These are phyloP conservation scores for Dysidea cf. avara DNA, from an alignment of 37 sponge, comb jelly and placozoan genomes.

Conservation along the genomic window DNA sequence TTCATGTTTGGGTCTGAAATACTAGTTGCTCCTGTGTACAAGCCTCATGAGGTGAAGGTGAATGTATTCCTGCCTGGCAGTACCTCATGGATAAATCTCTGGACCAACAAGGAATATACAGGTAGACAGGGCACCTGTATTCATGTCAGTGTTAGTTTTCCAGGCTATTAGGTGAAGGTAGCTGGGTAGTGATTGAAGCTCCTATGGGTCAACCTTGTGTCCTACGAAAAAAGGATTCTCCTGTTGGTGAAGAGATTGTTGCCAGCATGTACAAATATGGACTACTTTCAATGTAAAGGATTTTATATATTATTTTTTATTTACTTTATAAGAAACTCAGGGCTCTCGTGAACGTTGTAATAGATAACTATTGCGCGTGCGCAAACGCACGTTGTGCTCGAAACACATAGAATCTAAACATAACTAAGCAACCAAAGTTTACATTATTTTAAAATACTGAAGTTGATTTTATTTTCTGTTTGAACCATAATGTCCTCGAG, in stretches of 20 bases:
- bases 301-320: too few species aligned
- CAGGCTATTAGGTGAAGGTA: slow-evolving; percentile 24
- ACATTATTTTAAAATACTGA: too few species aligned
- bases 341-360: too few species aligned
- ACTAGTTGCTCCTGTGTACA: slow-evolving; percentile 73
- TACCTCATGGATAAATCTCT: slow-evolving; percentile 51
- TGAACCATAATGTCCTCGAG: too few species aligned
- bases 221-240: slow-evolving; percentile 37
- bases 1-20: slow-evolving; percentile 74
- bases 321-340: too few species aligned
- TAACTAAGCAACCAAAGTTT: too few species aligned
- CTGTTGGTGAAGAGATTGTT: slow-evolving; percentile 52
- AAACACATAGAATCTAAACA: too few species aligned
- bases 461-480: too few species aligned
- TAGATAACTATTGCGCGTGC: too few species aligned
- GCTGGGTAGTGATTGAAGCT: slow-evolving; percentile 27
- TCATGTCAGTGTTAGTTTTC: not conserved
- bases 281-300: too few species aligned
- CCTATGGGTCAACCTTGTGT: slow-evolving; percentile 68
- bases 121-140: slow-evolving; percentile 7
- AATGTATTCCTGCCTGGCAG: slow-evolving; percentile 52
- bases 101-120: slow-evolving; percentile 44
- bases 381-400: too few species aligned
- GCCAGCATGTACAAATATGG: too few species aligned
- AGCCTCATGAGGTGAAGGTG: not conserved